Evolutionary conservation across 2,888 invertebrate genomes (phyloP).

Genomic region (Aradus depressus): DNA sequence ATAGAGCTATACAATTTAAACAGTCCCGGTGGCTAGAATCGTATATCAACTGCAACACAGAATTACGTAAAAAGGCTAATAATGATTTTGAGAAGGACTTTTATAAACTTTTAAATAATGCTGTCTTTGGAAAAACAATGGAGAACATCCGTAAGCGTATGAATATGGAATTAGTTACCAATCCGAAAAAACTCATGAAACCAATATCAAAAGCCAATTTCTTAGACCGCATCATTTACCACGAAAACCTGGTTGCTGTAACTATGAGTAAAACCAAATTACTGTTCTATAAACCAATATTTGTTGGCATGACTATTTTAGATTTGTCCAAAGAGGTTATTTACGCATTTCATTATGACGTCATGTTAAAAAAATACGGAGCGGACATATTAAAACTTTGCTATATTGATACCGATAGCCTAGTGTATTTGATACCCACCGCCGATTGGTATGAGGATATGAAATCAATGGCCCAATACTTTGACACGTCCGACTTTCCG

Average conservation of each 20-base stretch:
- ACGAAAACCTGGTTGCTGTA: slow-evolving; percentile 15
- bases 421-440: slow-evolving; percentile 9
- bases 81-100: slow-evolving; percentile 5
- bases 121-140: slow-evolving; percentile 36
- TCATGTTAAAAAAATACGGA: slow-evolving; percentile 16
- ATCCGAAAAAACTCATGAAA: slow-evolving; percentile 9
- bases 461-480: slow-evolving; percentile 18
- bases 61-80: neutral
- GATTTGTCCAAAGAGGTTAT: slow-evolving; percentile 10
- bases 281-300: slow-evolving; percentile 14
- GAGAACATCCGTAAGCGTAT: slow-evolving; percentile 26
- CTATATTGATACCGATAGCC: slow-evolving; percentile 11
- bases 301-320: slow-evolving; percentile 12
- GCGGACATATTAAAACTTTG: slow-evolving; percentile 27
- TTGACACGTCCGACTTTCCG: slow-evolving; percentile 34
- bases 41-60: slow-evolving; percentile 7
- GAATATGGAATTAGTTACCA: slow-evolving; percentile 11
- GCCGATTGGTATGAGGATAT: slow-evolving; percentile 10
- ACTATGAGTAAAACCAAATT: slow-evolving; percentile 15
- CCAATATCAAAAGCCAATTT: slow-evolving; percentile 11
- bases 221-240: slow-evolving; percentile 4
- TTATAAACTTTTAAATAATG: slow-evolving; percentile 29
- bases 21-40: neutral
- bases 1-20: neutral
- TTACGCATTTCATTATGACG: slow-evolving; percentile 10